Evolutionary conservation across 2,797 vertebrate genomes (phyloP), one percentile per base, ranked within the genome.

Genomic region (Gadopsis bispinosus): DNA sequence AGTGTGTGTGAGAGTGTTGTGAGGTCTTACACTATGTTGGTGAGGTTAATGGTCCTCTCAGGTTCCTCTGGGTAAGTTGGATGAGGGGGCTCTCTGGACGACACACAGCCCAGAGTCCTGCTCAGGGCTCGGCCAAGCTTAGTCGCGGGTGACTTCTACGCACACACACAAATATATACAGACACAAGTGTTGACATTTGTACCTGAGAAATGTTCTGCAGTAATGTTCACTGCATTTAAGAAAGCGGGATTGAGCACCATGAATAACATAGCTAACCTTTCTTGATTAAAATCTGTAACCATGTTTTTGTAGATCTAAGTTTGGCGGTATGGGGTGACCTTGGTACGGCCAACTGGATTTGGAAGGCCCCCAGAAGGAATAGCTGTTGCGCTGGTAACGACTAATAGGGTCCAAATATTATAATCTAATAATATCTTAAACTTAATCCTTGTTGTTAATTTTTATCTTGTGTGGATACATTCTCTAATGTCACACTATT

Each of bases 41-140:
- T 92, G n/a, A 99, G 96, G 86, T 98, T 96, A 1, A 99, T 96
- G 5, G 97, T 97, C 91, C 96, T 96, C 86, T 97, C 97, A 0
- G 97, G 97, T 81, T 97, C 96, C 88, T 99, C 97, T 0, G 97
- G 96, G 87, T 97, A 99, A 16, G 97, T 73, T 0, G 97, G 97
- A 77, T 96, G 97, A 0, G 95, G 91, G 0, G 96, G 95, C 7
- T 98, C 96, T 88, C 97, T 91, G 53, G 96, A 97, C 0, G 97
- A 97, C 0, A 97, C 96, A 0, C 98, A 99, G 39, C 98, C 97
- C 64, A 99, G 94, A 7, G 97, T 98, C 83, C 96, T 97, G 89
- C 97, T 96, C 88, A 99, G 96, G 60, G 98, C 98, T 63, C 96
- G 97, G 88, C 97, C 96, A 61, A 99, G 91, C 94, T 98, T 99